Conservation (phyloP, 2,888 invertebrate genomes). For the Exocentrus adspersus region DNA sequence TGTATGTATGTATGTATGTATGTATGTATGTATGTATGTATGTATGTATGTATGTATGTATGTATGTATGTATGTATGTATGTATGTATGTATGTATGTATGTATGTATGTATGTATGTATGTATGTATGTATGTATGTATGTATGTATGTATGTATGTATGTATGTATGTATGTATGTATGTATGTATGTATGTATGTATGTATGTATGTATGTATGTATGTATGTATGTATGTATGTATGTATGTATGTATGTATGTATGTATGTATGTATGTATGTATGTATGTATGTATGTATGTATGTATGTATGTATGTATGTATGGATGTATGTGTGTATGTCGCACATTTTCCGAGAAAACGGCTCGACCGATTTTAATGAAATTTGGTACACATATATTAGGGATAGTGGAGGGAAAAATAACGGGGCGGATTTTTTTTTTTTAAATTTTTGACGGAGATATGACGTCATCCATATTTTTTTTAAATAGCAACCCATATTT, state of each 20-base stretch:
- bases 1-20: neutral
- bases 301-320: neutral
- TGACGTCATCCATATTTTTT: too few species aligned
- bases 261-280: constrained; percentile 1
- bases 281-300: constrained; percentile 8
- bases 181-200: constrained; percentile 5
- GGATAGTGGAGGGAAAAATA: too few species aligned
- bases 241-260: constrained; percentile 5
- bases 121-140: neutral
- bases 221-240: constrained; percentile 5
- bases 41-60: neutral
- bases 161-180: constrained; percentile 3
- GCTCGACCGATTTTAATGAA: too few species aligned
- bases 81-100: neutral
- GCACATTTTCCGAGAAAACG: too few species aligned
- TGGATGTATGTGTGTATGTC: neutral
- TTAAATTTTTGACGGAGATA: too few species aligned
- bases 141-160: neutral
- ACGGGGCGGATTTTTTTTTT: too few species aligned
- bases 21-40: neutral
- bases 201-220: constrained; percentile 3
- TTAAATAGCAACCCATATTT: too few species aligned
- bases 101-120: neutral
- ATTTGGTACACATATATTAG: too few species aligned
- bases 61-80: neutral